Percentiles rank a stretch among this genome's conserved stretches.
Evolutionary conservation across 2,113 vertebrate species (phyloP).

Genomic region (Hipposideros armiger): DNA sequence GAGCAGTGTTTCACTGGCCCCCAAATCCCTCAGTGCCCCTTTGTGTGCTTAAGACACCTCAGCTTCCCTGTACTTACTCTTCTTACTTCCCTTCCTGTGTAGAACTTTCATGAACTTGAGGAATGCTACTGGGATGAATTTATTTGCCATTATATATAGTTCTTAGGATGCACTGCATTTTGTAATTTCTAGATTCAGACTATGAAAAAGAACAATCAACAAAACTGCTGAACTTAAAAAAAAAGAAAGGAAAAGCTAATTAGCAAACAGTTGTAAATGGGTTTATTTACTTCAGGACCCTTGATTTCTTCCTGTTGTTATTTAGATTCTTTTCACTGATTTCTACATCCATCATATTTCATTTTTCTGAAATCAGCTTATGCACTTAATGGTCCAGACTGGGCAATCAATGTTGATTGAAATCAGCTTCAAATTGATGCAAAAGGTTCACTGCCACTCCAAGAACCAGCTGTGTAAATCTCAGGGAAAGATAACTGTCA

Average conservation of each 20-base stretch:
- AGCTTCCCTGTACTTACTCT: background rate
- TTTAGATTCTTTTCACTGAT: constrained; percentile 58
- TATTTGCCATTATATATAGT: background rate
- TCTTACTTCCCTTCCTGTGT: background rate
- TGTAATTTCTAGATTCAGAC: constrained; percentile 42
- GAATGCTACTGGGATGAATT: background rate
- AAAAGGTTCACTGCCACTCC: constrained; percentile 66
- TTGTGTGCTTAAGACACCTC: background rate
- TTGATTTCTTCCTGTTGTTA: constrained; percentile 76
- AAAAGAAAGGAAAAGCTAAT: constrained; percentile 30
- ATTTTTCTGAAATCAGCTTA: constrained; percentile 74
- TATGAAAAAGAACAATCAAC: constrained; percentile 62
- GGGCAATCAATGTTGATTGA: constrained; percentile 83
- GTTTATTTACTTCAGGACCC: constrained; percentile 69
- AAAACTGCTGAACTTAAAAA: constrained; percentile 66
- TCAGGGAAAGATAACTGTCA: constrained; percentile 69
- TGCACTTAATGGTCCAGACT: constrained; percentile 71
- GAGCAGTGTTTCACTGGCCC: background rate
- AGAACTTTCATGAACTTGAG: background rate
- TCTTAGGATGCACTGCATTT: background rate
- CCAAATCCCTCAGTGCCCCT: background rate
- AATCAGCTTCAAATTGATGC: constrained; percentile 77
- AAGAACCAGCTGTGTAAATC: constrained; percentile 77
- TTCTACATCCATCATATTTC: constrained; percentile 69
- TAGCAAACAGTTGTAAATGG: constrained; percentile 58